Percentiles rank a stretch among this genome's conserved stretches.
These are phyloP conservation scores for Drosophila eohydei DNA, from an alignment of 2,888 invertebrate genomes.

Conservation along the genomic window DNA sequence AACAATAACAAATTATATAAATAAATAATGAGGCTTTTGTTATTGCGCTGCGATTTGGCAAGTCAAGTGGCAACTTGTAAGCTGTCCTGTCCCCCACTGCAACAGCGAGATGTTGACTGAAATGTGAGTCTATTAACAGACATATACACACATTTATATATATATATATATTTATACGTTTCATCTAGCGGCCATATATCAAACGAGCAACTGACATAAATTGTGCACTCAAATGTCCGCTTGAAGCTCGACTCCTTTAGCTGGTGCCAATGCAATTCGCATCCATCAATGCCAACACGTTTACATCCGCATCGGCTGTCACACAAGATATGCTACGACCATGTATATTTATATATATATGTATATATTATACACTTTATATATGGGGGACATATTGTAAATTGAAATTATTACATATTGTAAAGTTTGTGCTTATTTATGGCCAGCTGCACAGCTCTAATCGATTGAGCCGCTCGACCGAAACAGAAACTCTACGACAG, in stretches of 20 bases:
- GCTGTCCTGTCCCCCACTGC: neutral
- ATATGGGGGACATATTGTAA: constrained; percentile 57
- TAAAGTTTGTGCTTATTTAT: constrained; percentile 69
- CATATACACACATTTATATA: neutral
- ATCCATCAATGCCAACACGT: constrained; percentile 76
- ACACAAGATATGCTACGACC: constrained; percentile 50
- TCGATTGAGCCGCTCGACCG: constrained; percentile 43
- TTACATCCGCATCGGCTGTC: constrained; percentile 55
- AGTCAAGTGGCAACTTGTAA: constrained; percentile 60
- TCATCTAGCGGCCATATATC: constrained; percentile 62
- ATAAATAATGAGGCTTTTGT: constrained; percentile 73
- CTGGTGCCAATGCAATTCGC: constrained; percentile 39
- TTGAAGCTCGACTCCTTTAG: constrained; percentile 29
- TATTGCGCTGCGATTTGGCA: constrained; percentile 68
- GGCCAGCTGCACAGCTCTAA: constrained; percentile 65
- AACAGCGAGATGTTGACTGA: constrained; percentile 12
- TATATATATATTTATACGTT: neutral
- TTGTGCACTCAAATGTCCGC: constrained; percentile 65
- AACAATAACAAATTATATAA: constrained; percentile 50
- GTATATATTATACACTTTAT: constrained; percentile 12
- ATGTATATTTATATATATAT: constrained; percentile 1
- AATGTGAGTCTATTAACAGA: constrained; percentile 49
- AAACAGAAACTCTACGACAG: neutral
- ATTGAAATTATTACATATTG: constrained; percentile 73
- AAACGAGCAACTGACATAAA: constrained; percentile 69